Base-by-base conservation (phyloP, 64 coral and sea anemone genomes). In the Acropora yongei region DNA sequence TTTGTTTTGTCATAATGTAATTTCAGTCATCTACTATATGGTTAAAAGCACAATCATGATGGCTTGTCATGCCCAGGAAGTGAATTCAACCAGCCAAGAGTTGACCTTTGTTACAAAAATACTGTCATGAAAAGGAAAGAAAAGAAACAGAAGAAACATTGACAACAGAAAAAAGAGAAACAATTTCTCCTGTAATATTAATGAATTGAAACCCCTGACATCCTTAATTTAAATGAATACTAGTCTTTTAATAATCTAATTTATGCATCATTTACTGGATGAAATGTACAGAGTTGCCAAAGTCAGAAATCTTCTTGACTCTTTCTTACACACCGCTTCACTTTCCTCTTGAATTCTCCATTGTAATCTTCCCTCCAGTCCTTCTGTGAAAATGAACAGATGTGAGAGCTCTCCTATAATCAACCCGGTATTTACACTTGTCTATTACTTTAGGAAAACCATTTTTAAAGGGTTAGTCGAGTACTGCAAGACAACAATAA, bases 261-360 rank as follows among this genome's bases (percentile, higher is more conserved):
- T 84, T 18, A 71, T 20, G 17, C 44, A 45, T 75, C 8, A 41
- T 18, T 16, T 48, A 78, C 10, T 78, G 44, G 75, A 18, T 63
- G 12, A 67, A 84, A 48, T 5, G 44, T 60, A n/a, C 65, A 71
- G 18, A 84, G 40, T 84, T 12, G 2, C 17, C 39, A 84, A 42
- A 84, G 47, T 84, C 39, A 71, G 17, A 68, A 8, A 4, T 80
- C 42, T 8, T 98, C 97, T 76, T 99, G 94, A 81, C 93, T 96
- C 79, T 82, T 90, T 81, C 94, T 78, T 12, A 99, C 97, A 92
- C 97, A 99, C 14, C 20, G 51, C 71, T 93, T 95, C 2, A 99
- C 97, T 67, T 94, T 95, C 91, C 93, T 99, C 79, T 99, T 99
- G 63, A 99, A 99, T 4, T 57, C 74, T 68, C 89, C 92, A 81